phyloP scores from a whole-genome alignment of 2,113 vertebrate species.

The Indicator maculatus region DNA sequence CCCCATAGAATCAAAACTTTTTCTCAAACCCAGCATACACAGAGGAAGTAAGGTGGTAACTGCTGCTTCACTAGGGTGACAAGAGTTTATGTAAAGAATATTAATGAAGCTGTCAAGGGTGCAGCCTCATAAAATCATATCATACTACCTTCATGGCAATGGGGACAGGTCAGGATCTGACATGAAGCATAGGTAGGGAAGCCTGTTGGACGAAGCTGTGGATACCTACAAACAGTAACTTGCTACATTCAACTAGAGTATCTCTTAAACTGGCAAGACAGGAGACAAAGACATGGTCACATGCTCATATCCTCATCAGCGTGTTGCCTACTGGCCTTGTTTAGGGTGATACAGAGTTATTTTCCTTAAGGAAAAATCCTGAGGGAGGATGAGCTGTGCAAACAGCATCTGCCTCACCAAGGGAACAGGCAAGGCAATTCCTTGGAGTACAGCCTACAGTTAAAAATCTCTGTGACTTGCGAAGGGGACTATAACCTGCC shows the following conservation, averaged over 20 bases:
- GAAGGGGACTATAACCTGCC: background rate
- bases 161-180: background rate
- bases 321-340: background rate
- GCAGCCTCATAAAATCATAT: background rate
- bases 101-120: background rate
- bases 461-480: background rate
- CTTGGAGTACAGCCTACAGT: background rate
- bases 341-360: background rate
- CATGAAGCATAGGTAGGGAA: background rate
- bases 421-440: background rate
- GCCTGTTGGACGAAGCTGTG: background rate
- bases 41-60: background rate
- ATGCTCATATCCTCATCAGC: background rate
- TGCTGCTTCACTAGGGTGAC: background rate
- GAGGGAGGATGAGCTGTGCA: background rate
- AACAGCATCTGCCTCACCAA: background rate
- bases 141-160: background rate
- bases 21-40: background rate
- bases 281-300: background rate
- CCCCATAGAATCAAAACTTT: background rate
- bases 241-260: background rate
- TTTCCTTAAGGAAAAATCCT: background rate
- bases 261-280: background rate
- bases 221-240: background rate
- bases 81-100: background rate